Base-by-base conservation (phyloP, 2,888 invertebrate species). In the Clusia tigrina region DNA sequence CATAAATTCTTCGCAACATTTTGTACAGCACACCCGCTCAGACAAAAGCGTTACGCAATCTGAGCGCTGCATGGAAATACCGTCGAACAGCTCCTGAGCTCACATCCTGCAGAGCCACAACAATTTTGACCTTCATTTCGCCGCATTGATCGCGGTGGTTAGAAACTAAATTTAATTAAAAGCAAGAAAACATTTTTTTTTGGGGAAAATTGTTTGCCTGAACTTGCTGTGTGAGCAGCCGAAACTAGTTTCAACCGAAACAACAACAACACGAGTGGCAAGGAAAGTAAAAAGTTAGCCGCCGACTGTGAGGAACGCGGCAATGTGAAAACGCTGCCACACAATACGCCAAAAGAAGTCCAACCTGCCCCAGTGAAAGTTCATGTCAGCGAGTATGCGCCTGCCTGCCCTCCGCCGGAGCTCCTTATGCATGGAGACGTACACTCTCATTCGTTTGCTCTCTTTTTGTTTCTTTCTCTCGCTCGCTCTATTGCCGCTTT, bases 301-400 rank as follows among this genome's bases (percentile, higher is more conserved):
- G 32, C 6, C 12, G 32, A 12, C 12, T 32, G 32, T 12, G 5
- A 9, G 32, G 32, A n/a, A n/a, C n/a, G n/a, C n/a, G n/a, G n/a
- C n/a, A n/a, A n/a, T n/a, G n/a, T n/a, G n/a, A n/a, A n/a, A 32
- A 32, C 5, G 12, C 32, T 9, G 6, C 5, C 32, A 32, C 32
- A 32, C 32, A 32, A 32, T 5, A 32, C 32, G 5, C 12, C 32
- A 12, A 32, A 32, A 32, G 32, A 32, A 32, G 32, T 32, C 6
- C 48, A 48, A n/a, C 58, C 37, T 58, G 63, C 54, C 48, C 58
- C 58, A 63, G 63, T 63, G 63, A 63, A 63, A 63, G 63, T 63
- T 63, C 63, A 63, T 55, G 20, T 20, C 23, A 63, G 9, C 24
- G 53, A 32, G 32, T 9, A 32, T 32, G 32, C 5, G 32, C 12